Evolutionary conservation across 2,113 vertebrate genomes (phyloP), one percentile per base, ranked within the genome.

Genomic region (Lonchura striata): DNA sequence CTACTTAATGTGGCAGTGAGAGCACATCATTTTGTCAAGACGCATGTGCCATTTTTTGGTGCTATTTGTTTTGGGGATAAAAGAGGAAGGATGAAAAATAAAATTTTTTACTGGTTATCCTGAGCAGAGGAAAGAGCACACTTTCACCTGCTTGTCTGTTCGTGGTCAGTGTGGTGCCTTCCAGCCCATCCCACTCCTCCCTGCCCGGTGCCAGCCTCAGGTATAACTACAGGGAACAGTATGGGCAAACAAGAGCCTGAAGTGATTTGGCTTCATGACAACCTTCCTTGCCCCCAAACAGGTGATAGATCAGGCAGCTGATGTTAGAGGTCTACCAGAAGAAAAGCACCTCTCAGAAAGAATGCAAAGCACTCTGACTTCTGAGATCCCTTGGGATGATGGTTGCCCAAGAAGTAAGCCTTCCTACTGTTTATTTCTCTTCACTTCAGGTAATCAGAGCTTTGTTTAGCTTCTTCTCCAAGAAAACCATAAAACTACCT

Each of bases 81-180:
- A 66, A 78, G 52, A 84, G 54, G 44, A 92, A 77, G 14, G 27
- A 68, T 37, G 15, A 39, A 42, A 74, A 42, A 46, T 20, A 30
- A 30, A 86, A 69, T 37, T 13, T 63, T 88, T 81, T 61, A 39
- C 35, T 76, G 11, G 17, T 14, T 56, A 28, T 33, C 33, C 41
- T 82, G n/a, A 79, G n/a, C 31, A 24, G 21, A 17, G 21, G 37
- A 35, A 42, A 52, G 42, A 39, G 5, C 31, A 61, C 1, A 2
- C 57, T 75, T 91, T 50, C 31, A 65, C 27, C 39, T 54, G 18
- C 22, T 17, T 78, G 30, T 54, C 53, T 56, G 7, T 13, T 1
- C 2, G 22, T 64, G 33, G 27, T 56, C 69, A 74, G 17, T 0
- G 0, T 11, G 13, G 33, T 54, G 21, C 59, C n/a, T 83, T 68